Conservation (phyloP, 30 jellyfish, hydroid and myxozoan species). For the Mastigias papua region DNA sequence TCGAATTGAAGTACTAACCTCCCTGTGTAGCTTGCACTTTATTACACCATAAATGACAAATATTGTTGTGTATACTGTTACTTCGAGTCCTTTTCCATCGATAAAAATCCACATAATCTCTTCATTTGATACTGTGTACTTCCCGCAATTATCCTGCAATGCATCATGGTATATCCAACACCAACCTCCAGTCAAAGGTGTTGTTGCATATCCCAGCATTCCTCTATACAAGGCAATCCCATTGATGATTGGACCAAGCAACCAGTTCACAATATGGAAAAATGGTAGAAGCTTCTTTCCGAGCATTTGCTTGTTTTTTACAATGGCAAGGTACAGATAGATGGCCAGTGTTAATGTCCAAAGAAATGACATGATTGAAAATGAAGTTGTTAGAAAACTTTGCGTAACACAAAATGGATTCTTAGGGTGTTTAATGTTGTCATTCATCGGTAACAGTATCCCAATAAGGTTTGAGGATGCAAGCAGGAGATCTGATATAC, state of each 20-base stretch:
- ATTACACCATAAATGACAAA: slow-evolving; percentile 61
- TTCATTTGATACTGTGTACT: neutral
- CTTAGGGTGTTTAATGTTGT: neutral
- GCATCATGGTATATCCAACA: slow-evolving; percentile 85
- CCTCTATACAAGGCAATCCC: slow-evolving; percentile 41
- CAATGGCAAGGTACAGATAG: slow-evolving; percentile 78
- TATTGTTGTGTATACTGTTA: slow-evolving; percentile 64
- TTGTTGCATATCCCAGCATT: slow-evolving; percentile 79
- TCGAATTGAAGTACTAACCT: slow-evolving; percentile 41
- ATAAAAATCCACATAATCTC: slow-evolving; percentile 73
- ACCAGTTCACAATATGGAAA: slow-evolving; percentile 72
- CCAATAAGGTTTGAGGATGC: slow-evolving; percentile 72
- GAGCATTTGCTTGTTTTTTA: slow-evolving; percentile 52
- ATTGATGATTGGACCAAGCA: slow-evolving; percentile 75
- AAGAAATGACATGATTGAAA: slow-evolving; percentile 71
- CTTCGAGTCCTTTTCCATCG: slow-evolving; percentile 86
- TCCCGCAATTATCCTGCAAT: neutral
- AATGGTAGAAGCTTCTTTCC: slow-evolving; percentile 63
- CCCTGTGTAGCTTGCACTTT: slow-evolving; percentile 64
- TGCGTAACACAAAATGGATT: slow-evolving; percentile 81
- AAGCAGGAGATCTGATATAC: slow-evolving; percentile 87
- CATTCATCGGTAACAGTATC: neutral
- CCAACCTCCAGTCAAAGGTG: slow-evolving; percentile 94
- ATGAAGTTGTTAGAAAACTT: slow-evolving; percentile 83
- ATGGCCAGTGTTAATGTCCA: slow-evolving; percentile 91